These are phyloP conservation scores for Stegophylla sp. DNA, from an alignment of 2,888 invertebrate species.

Conservation along the genomic window DNA sequence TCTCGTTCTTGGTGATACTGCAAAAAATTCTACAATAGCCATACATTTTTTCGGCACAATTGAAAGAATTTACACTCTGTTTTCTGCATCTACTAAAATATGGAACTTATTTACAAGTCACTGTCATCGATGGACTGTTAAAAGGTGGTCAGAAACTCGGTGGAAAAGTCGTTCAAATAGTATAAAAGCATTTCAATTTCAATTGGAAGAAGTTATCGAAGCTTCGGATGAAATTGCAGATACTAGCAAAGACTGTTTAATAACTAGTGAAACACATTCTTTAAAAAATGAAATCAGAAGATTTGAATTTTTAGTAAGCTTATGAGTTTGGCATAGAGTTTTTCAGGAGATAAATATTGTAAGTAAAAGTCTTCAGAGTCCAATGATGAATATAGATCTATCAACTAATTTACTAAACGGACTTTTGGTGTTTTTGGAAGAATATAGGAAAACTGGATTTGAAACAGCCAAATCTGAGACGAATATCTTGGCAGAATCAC, in stretches of 20 bases:
- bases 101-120: slow-evolving; percentile 53
- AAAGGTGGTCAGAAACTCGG: slow-evolving; percentile 42
- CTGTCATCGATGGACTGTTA: slow-evolving; percentile 30
- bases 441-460: slow-evolving; percentile 41
- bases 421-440: slow-evolving; percentile 16
- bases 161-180: slow-evolving; percentile 15
- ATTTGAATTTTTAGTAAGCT: not conserved
- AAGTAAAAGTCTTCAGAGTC: slow-evolving; percentile 16
- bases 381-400: slow-evolving; percentile 38
- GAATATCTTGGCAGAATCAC: not conserved
- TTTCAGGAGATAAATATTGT: not conserved
- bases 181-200: slow-evolving; percentile 10
- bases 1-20: slow-evolving; percentile 30
- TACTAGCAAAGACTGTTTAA: not conserved
- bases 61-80: slow-evolving; percentile 49
- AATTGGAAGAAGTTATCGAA: slow-evolving; percentile 5
- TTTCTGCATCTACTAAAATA: slow-evolving; percentile 37
- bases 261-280: not conserved
- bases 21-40: slow-evolving; percentile 43
- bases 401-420: slow-evolving; percentile 31
- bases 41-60: slow-evolving; percentile 55
- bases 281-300: not conserved
- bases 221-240: slow-evolving; percentile 24
- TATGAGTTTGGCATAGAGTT: not conserved
- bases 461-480: slow-evolving; percentile 33